phyloP scores from a whole-genome alignment of 2,113 vertebrate genomes.

The Orycteropus afer region DNA sequence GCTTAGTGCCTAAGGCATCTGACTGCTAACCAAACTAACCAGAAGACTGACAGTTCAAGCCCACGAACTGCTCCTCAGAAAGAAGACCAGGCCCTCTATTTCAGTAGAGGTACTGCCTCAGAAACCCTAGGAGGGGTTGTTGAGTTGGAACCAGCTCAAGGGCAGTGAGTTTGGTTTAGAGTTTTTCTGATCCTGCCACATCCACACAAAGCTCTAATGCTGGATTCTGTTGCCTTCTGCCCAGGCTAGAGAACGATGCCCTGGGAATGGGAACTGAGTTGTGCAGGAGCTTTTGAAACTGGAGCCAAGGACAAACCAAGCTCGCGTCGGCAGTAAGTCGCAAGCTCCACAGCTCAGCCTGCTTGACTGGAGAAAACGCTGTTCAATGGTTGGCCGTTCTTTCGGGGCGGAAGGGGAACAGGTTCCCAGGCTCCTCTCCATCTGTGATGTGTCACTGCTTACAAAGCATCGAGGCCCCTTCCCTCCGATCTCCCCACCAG shows the following conservation, averaged over 20 bases:
- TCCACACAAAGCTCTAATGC: slow-evolving; percentile 12
- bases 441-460: background rate
- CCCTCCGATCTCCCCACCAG: background rate
- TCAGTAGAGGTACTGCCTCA: no score
- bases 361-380: background rate
- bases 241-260: background rate
- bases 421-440: background rate
- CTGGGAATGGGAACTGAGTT: background rate
- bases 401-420: background rate
- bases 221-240: slow-evolving; percentile 31
- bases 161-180: no score
- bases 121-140: no score
- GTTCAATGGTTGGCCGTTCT: background rate
- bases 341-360: background rate
- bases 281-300: slow-evolving; percentile 18
- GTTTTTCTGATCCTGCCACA: no score
- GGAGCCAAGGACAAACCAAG: background rate
- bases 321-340: background rate
- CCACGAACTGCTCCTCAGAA: no score
- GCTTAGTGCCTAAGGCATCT: no score
- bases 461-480: background rate
- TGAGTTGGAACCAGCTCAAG: no score
- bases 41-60: no score
- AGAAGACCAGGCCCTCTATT: no score
- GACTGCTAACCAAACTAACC: no score